Conservation (phyloP, 2,113 vertebrate species). For the Sprattus sprattus region DNA sequence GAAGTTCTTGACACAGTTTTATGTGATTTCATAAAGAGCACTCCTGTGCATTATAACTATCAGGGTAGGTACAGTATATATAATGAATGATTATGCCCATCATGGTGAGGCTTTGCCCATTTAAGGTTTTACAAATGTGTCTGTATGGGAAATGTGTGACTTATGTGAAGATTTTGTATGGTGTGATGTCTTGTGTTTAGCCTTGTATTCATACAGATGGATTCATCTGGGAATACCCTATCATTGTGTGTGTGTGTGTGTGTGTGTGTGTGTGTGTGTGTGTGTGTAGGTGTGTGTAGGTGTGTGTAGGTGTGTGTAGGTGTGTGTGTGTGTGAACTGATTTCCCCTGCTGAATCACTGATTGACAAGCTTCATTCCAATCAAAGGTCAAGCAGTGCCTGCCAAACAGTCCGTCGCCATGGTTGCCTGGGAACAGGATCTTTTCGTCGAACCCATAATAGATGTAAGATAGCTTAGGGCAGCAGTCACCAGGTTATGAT, state of each 20-base stretch:
- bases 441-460: neutral
- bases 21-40: neutral
- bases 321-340: neutral
- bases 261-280: too few species aligned
- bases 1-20: neutral
- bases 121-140: too few species aligned
- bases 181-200: neutral
- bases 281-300: neutral
- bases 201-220: neutral
- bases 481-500: neutral
- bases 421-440: neutral
- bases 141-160: neutral
- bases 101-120: too few species aligned
- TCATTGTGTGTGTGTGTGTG: too few species aligned
- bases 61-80: neutral
- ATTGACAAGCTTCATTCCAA: neutral
- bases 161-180: neutral
- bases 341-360: neutral
- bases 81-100: too few species aligned
- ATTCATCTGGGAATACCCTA: too few species aligned
- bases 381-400: neutral
- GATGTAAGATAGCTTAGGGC: neutral
- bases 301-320: neutral
- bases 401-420: neutral
- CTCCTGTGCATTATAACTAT: neutral